phyloP scores from a whole-genome alignment of 2,113 vertebrate species.

The Lagopus muta region DNA sequence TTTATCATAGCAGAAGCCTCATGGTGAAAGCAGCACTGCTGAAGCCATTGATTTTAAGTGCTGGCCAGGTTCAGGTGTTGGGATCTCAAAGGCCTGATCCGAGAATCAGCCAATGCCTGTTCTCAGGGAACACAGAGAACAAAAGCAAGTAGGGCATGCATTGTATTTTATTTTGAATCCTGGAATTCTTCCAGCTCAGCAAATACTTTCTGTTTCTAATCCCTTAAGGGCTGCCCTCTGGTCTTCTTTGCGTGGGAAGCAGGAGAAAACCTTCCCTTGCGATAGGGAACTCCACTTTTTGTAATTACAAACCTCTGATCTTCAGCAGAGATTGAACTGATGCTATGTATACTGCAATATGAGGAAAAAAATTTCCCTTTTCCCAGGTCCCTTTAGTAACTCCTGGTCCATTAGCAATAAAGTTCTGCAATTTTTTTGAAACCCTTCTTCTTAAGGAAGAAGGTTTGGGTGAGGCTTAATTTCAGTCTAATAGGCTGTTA shows the following conservation, averaged over 20 bases:
- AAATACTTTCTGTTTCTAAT: background rate
- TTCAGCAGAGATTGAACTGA: background rate
- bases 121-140: background rate
- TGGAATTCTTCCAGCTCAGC: background rate
- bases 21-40: background rate
- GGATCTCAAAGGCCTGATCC: background rate
- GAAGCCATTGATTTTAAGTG: background rate
- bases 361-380: background rate
- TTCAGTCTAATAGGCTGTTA: constrained; percentile 61
- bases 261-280: background rate
- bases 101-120: background rate
- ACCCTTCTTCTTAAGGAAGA: background rate
- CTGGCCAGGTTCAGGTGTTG: background rate
- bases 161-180: background rate
- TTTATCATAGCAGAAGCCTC: background rate
- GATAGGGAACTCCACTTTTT: background rate
- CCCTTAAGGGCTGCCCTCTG: background rate
- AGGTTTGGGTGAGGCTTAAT: constrained; percentile 37
- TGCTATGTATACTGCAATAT: background rate
- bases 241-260: background rate
- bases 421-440: background rate
- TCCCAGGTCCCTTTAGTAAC: background rate
- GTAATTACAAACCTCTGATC: background rate
- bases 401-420: background rate
- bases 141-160: background rate